Conservation (phyloP, 2,797 vertebrate genomes). For the Accipiter minullus region DNA sequence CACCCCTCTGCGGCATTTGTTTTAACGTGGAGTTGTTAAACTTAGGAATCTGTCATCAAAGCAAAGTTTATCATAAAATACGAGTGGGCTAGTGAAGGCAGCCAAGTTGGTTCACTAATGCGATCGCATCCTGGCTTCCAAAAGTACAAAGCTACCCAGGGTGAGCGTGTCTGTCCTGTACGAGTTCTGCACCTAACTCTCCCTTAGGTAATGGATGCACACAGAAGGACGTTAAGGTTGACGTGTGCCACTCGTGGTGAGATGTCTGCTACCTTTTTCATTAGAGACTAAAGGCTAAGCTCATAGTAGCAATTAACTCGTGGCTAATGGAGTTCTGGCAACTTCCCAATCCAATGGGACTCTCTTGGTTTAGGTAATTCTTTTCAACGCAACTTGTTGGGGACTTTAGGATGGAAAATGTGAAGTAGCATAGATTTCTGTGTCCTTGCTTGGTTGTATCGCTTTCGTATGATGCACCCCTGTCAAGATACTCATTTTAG, state of each 20-base stretch:
- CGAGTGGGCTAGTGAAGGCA: not conserved
- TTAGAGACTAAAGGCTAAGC: not conserved
- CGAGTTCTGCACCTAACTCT: not conserved
- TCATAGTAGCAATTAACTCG: not conserved
- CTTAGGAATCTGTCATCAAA: conserved; percentile 16
- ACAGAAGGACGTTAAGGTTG: rapidly evolving
- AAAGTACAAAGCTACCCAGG: not conserved
- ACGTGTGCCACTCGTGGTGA: rapidly evolving
- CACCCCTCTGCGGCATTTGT: not conserved
- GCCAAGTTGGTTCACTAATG: rapidly evolving
- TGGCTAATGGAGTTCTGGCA: not conserved
- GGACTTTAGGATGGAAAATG: not conserved
- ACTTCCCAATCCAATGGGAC: not conserved
- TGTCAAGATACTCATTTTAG: rapidly evolving
- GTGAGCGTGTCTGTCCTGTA: not conserved
- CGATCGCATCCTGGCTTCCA: not conserved
- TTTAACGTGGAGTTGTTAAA: not conserved
- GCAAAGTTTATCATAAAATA: not conserved
- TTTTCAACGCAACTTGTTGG: rapidly evolving
- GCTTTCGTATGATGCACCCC: rapidly evolving
- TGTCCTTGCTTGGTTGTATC: not conserved
- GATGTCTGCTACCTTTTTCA: rapidly evolving
- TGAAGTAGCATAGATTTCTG: not conserved
- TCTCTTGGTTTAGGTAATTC: not conserved
- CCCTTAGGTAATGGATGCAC: not conserved